Conservation (phyloP, 2,797 vertebrate genomes). For the Hydrophis major region DNA sequence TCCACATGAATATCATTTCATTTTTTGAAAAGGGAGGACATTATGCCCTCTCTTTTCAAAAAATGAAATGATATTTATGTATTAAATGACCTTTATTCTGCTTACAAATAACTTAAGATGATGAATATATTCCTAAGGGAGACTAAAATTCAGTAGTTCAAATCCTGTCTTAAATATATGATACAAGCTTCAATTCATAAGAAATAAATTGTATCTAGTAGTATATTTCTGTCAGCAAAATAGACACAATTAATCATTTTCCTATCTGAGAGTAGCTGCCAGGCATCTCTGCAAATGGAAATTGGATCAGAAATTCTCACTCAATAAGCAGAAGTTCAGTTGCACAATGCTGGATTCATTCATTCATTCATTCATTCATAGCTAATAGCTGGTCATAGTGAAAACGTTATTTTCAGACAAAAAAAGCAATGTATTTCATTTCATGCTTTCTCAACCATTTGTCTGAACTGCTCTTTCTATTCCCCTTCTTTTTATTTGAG, state of each 20-base stretch:
- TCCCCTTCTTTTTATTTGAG: neutral
- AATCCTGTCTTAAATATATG: neutral
- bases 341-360: neutral
- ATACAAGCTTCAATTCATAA: neutral
- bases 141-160: neutral
- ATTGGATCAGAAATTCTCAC: neutral
- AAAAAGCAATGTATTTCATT: neutral
- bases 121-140: neutral
- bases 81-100: neutral
- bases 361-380: neutral
- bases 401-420: neutral
- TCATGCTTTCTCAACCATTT: neutral
- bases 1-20: neutral
- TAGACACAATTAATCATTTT: neutral
- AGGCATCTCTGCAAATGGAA: neutral
- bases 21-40: neutral
- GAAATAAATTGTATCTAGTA: neutral
- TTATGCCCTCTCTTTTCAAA: neutral
- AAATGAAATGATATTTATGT: too few relatives aligned
- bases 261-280: neutral
- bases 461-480: neutral
- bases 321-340: neutral
- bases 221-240: neutral
- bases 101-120: neutral
- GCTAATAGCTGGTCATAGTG: neutral